These are phyloP conservation scores for Rhynchophorus ferrugineus DNA, from an alignment of 1,140 invertebrate species.

Conservation along the genomic window DNA sequence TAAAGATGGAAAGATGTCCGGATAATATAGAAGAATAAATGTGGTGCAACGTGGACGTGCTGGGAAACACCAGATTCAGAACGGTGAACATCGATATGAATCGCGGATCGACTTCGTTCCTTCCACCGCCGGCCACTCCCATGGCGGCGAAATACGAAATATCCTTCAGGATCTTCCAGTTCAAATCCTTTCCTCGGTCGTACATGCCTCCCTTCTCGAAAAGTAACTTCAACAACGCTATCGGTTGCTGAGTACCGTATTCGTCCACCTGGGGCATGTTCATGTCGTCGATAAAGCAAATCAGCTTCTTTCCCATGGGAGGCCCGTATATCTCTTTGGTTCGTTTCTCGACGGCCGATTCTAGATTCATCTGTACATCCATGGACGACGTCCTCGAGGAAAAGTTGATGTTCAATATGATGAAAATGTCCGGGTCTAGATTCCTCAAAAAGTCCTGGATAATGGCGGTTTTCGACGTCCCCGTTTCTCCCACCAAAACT, in stretches of 20 bases:
- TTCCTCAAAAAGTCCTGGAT: constrained; percentile 71
- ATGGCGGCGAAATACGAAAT: constrained; percentile 68
- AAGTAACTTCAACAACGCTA: constrained; percentile 78
- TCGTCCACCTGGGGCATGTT: constrained; percentile 83
- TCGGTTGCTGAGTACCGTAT: constrained; percentile 88
- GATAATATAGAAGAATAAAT: constrained; percentile 77
- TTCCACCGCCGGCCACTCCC: constrained; percentile 74
- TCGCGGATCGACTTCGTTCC: constrained; percentile 82
- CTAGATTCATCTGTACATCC: constrained; percentile 80
- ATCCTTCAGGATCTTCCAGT: constrained; percentile 82
- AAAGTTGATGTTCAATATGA: constrained; percentile 78
- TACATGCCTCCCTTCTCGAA: constrained; percentile 82
- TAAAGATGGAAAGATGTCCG: constrained; percentile 67
- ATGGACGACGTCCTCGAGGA: constrained; percentile 82
- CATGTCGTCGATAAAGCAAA: constrained; percentile 89
- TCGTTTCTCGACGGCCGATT: constrained; percentile 78
- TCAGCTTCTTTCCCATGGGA: constrained; percentile 73
- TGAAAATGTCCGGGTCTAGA: constrained; percentile 57
- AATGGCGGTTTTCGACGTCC: constrained; percentile 85
- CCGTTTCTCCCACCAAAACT: constrained; percentile 79
- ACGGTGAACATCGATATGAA: constrained; percentile 84
- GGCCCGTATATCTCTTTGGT: constrained; percentile 86
- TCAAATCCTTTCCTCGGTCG: constrained; percentile 80
- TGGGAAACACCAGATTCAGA: constrained; percentile 78
- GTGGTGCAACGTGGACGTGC: constrained; percentile 64